Evolutionary conservation across 2,797 vertebrate genomes (phyloP).

Genomic region (Gadopsis bispinosus): DNA sequence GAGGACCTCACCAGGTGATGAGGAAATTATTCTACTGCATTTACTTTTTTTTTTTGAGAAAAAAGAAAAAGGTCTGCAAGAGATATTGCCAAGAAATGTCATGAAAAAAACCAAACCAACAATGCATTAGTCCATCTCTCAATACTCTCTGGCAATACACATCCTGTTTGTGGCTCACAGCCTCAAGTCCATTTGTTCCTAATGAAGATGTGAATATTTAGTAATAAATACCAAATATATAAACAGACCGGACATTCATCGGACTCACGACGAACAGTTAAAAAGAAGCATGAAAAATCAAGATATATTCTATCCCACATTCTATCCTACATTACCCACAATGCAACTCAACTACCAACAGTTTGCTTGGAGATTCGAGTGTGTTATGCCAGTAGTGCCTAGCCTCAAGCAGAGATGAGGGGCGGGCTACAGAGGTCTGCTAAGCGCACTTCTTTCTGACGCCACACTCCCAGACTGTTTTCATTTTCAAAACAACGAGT

Average conservation of each 20-base stretch:
- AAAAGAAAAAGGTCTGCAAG: neutral
- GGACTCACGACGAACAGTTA: too few relatives aligned
- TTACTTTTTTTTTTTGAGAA: neutral
- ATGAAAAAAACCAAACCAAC: neutral
- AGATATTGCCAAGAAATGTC: neutral
- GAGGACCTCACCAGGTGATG: slow-evolving; percentile 96
- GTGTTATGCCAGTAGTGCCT: neutral
- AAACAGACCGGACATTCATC: too few relatives aligned
- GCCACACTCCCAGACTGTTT: neutral
- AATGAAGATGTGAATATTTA: neutral
- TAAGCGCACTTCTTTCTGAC: neutral
- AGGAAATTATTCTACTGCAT: neutral
- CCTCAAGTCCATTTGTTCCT: neutral
- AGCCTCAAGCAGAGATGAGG: neutral
- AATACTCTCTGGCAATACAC: neutral
- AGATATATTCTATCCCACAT: neutral
- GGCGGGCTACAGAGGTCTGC: neutral
- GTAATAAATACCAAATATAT: neutral
- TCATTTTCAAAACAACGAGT: neutral
- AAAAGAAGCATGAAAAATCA: neutral
- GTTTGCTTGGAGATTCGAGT: neutral
- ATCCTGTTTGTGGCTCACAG: neutral
- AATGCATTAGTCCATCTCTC: neutral
- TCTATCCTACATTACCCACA: neutral
- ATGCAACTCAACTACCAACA: neutral